These are phyloP conservation scores for Dryococelus australis DNA, from an alignment of 2,888 invertebrate genomes.

Conservation along the genomic window DNA sequence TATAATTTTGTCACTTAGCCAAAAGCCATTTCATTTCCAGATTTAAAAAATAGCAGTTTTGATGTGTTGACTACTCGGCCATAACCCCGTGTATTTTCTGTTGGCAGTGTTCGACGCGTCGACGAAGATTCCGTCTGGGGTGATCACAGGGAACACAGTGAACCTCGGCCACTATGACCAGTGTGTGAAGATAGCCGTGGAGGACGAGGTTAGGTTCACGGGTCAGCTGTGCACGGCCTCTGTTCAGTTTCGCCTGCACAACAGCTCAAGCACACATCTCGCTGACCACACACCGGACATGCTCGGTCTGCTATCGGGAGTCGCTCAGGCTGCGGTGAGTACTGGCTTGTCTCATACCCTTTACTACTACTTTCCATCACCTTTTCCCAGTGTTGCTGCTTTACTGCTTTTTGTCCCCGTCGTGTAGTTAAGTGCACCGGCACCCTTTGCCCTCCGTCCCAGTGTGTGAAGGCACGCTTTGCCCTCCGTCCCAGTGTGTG, in stretches of 20 bases:
- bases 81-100: too few relatives aligned
- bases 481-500: too few relatives aligned
- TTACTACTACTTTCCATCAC: too few relatives aligned
- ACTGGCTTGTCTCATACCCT: not conserved
- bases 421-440: too few relatives aligned
- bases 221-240: conserved; percentile 39
- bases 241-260: conserved; percentile 33
- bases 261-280: not conserved
- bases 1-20: too few relatives aligned
- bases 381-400: too few relatives aligned
- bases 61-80: too few relatives aligned
- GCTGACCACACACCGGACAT: conserved; percentile 20
- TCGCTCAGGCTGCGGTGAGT: conserved; percentile 38
- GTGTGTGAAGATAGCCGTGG: conserved; percentile 38
- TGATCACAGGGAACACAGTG: conserved; percentile 45
- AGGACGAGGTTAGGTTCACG: conserved; percentile 31
- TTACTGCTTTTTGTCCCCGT: too few relatives aligned
- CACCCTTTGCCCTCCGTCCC: too few relatives aligned
- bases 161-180: conserved; percentile 46
- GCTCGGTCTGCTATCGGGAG: conserved; percentile 34
- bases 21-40: too few relatives aligned
- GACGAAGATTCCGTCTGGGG: conserved; percentile 43
- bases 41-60: too few relatives aligned
- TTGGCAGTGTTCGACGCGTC: conserved; percentile 45
- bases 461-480: too few relatives aligned